Conservation (phyloP, 2,797 vertebrate species). For the Iguana delicatissima region DNA sequence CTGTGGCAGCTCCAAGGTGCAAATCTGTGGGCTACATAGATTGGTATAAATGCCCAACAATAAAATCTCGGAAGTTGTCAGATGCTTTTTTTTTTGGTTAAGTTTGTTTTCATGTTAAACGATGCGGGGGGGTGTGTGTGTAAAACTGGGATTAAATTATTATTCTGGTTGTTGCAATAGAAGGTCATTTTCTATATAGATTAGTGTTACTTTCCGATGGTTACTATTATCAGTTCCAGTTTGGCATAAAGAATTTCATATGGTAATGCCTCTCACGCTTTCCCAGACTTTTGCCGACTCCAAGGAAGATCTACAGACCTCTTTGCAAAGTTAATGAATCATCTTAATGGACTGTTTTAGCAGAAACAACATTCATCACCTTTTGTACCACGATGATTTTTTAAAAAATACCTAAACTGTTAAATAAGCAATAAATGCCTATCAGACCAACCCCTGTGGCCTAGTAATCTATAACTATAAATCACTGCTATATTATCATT, state of each 20-base stretch:
- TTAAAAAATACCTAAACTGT: constrained; percentile 74
- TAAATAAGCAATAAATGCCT: constrained; percentile 81
- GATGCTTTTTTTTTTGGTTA: no score
- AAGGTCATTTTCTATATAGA: no score
- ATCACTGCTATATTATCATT: constrained; percentile 74
- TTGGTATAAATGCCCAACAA: no score
- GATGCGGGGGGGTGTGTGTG: no score
- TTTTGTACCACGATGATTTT: constrained; percentile 75
- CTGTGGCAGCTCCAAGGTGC: no score
- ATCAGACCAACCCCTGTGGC: constrained; percentile 72
- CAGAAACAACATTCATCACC: constrained; percentile 80
- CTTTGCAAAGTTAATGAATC: constrained; percentile 80
- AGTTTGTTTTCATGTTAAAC: no score
- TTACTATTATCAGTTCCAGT: constrained; percentile 45
- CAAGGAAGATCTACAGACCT: constrained; percentile 63
- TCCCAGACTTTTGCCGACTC: constrained; percentile 68
- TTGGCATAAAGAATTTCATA: constrained; percentile 73
- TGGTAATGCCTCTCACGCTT: constrained; percentile 69
- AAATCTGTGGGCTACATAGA: no score
- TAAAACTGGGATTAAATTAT: no score
- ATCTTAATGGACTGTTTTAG: constrained; percentile 79
- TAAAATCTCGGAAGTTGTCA: no score
- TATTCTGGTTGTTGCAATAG: no score
- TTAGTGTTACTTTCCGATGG: no score
- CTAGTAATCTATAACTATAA: constrained; percentile 73